Evolutionary conservation across 2,797 vertebrate species (phyloP), one percentile per base, ranked within the genome.

Genomic region (Microctenopoma steveboyesi): DNA sequence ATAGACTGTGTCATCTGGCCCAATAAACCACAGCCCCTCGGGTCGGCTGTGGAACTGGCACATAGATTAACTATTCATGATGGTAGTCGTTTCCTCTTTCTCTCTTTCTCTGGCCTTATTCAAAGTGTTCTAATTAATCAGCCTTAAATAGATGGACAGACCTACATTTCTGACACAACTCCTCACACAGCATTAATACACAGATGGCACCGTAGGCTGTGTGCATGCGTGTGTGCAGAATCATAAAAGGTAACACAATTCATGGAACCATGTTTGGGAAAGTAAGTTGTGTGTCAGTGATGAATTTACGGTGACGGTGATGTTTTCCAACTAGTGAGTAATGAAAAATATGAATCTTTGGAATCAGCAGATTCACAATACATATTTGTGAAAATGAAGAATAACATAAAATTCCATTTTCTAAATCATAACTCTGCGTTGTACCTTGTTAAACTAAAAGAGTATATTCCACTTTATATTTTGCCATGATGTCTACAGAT

Each of bases 41-140:
- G 79, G 84, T 58, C 18, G 73, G 69, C 54, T 45, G 47, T 30
- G 67, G 85, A 89, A 88, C 67, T 79, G 84, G 89, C 71, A 84
- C 89, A 85, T 42, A 56, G 72, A 88, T 89, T 63, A 88, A 88
- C 81, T 85, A 85, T 89, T 88, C 88, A 88, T 78, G 56, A 82
- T 49, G 52, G 53, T 79, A 35, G 51, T 55, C 55, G 22, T 22
- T 22, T 2, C 37, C 63, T 54, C 50, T 42, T 60, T 66, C 64
- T 64, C 53, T 39, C 27, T 68, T 71, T 71, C 75, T 45, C 50
- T 87, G 92, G 84, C 92, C 92, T 92, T 87, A 79, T 94, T 95
- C 81, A 81, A 56, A 78, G 69, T 89, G 92, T 81, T 89, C 94
- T 93, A 93, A 93, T 94, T 95, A 94, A 92, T 92, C 90, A 83